Evolutionary conservation across 35 echinoderm and acorn worm genomes (phyloP).

Genomic region (Heliocidaris tuberculata): DNA sequence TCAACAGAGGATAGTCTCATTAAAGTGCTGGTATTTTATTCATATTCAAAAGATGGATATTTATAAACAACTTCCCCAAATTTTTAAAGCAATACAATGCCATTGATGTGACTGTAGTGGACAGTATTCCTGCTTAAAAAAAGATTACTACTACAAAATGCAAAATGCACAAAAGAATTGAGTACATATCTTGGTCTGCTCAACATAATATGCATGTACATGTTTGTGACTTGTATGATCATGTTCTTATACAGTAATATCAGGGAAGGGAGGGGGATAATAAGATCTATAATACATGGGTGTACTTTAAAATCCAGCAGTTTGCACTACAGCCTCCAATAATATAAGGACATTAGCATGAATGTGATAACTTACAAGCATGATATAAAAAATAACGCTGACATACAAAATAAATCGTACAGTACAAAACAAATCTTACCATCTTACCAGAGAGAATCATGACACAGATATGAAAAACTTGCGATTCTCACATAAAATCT

Average conservation of each 20-base stretch:
- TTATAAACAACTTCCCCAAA: too few species aligned
- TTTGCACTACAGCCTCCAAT: background rate
- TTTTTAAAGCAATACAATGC: too few species aligned
- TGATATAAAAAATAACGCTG: background rate
- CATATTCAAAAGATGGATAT: too few species aligned
- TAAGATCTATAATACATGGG: background rate
- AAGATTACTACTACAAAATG: too few species aligned
- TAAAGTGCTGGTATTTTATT: too few species aligned
- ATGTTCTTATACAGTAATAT: background rate
- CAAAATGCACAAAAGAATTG: too few species aligned
- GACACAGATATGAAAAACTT: background rate
- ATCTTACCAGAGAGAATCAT: background rate
- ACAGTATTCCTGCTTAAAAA: too few species aligned
- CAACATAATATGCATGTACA: too few species aligned
- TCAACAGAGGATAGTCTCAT: too few species aligned
- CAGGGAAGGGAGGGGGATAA: background rate
- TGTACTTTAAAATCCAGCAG: background rate
- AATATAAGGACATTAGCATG: background rate
- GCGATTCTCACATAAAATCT: background rate
- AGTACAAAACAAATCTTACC: background rate
- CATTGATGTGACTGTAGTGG: too few species aligned
- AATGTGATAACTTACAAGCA: background rate
- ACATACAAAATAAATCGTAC: background rate
- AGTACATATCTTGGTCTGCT: too few species aligned
- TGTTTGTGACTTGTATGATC: background rate